Evolutionary conservation across 1,140 invertebrate species (phyloP).

Genomic region (Sitophilus oryzae): DNA sequence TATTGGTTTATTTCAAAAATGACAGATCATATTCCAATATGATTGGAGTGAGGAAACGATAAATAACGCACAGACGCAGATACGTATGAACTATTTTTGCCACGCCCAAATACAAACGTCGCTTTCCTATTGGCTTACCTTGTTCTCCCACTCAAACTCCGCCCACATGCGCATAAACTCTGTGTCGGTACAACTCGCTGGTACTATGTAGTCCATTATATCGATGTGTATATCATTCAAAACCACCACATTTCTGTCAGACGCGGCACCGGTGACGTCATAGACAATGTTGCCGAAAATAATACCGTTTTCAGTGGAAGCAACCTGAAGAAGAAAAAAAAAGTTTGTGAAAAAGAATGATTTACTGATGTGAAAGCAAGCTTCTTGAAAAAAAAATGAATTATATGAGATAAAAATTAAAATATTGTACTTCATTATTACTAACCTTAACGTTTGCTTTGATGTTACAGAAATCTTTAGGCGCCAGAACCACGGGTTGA

Average conservation of each 20-base stretch:
- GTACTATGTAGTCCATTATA: constrained; percentile 99
- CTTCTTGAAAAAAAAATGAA: too few relatives aligned
- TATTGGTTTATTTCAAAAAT: too few relatives aligned
- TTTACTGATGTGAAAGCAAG: too few relatives aligned
- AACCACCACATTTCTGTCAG: constrained; percentile 94
- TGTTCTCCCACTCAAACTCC: constrained; percentile 99
- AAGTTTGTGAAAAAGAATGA: too few relatives aligned
- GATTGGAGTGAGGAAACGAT: too few relatives aligned
- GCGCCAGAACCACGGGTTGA: constrained; percentile 88
- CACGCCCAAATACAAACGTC: too few relatives aligned
- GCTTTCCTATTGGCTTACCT: too few relatives aligned
- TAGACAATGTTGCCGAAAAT: constrained; percentile 99
- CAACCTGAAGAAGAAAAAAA: too few relatives aligned
- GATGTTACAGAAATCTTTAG: constrained; percentile 96
- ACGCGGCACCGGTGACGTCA: constrained; percentile 87
- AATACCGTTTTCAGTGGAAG: constrained; percentile 98
- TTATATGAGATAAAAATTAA: constrained; percentile 34
- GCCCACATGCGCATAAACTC: constrained; percentile 99
- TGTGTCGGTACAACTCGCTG: constrained; percentile 88
- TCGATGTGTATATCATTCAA: constrained; percentile 99
- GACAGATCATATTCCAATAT: too few relatives aligned
- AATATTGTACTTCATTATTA: background rate
- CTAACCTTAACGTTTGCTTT: constrained; percentile 87
- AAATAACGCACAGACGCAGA: too few relatives aligned
- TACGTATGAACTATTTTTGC: too few relatives aligned